Conservation (phyloP, 2,797 vertebrate genomes). For the Apogon hyalosoma region DNA sequence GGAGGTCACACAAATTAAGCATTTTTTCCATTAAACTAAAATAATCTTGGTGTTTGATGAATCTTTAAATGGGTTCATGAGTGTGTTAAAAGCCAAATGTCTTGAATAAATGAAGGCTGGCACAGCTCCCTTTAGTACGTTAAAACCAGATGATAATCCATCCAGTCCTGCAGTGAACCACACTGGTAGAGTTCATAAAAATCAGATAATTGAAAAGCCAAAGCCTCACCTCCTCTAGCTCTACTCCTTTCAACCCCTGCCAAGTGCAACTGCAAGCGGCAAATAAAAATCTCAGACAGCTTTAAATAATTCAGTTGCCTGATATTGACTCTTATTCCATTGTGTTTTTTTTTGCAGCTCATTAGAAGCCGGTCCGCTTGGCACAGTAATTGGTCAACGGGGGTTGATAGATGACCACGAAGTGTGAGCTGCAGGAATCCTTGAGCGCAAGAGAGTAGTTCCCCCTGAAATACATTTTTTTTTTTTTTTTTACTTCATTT, state of each 20-base stretch:
- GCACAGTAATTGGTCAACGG: slow-evolving; percentile 68
- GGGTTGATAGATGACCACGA: slow-evolving; percentile 69
- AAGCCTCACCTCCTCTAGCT: slow-evolving; percentile 41
- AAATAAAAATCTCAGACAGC: slow-evolving; percentile 81
- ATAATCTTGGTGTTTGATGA: neutral
- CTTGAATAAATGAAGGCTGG: slow-evolving; percentile 31
- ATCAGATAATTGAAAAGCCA: slow-evolving; percentile 67
- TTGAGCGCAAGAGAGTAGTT: slow-evolving; percentile 19
- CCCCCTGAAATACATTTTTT: slow-evolving; percentile 30
- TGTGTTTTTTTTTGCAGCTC: slow-evolving; percentile 53
- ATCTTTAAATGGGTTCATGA: neutral
- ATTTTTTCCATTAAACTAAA: too few relatives aligned
- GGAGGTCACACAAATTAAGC: too few relatives aligned
- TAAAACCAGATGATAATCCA: slow-evolving; percentile 51
- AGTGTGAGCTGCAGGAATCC: slow-evolving; percentile 57
- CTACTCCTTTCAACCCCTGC: slow-evolving; percentile 43
- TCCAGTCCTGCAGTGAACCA: slow-evolving; percentile 42
- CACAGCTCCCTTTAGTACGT: slow-evolving; percentile 32
- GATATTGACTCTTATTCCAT: slow-evolving; percentile 75
- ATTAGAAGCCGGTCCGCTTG: slow-evolving; percentile 70
- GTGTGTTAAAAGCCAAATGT: slow-evolving; percentile 4
- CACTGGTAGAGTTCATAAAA: slow-evolving; percentile 62
- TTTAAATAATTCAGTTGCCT: slow-evolving; percentile 75
- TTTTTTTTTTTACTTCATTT: slow-evolving; percentile 18
- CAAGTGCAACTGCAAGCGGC: slow-evolving; percentile 63